These are phyloP conservation scores for Eudemis profundana DNA, from an alignment of 2,888 invertebrate genomes.

Conservation along the genomic window DNA sequence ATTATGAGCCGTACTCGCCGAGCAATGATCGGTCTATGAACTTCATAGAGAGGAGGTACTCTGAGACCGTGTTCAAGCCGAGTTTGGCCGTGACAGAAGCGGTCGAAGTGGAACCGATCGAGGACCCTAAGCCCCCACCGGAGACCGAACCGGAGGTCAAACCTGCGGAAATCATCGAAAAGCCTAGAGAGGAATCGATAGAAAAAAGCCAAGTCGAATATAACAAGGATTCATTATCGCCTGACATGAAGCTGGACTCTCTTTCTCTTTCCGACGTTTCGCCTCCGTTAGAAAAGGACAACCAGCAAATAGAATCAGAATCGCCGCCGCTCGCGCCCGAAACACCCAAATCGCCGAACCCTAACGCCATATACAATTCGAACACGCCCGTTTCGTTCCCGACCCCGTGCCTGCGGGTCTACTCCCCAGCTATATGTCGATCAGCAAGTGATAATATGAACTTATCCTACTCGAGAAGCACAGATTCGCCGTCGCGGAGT, in stretches of 20 bases:
- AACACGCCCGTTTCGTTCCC: slow-evolving; percentile 52
- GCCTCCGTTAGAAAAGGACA: slow-evolving; percentile 62
- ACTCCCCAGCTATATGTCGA: slow-evolving; percentile 77
- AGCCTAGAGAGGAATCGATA: slow-evolving; percentile 2
- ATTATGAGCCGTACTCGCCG: slow-evolving; percentile 71
- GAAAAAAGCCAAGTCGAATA: slow-evolving; percentile 47
- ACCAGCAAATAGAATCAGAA: slow-evolving; percentile 56
- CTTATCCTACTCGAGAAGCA: slow-evolving; percentile 60
- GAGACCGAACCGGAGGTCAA: slow-evolving; percentile 41
- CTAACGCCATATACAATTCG: slow-evolving; percentile 42
- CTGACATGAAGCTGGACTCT: slow-evolving; percentile 59
- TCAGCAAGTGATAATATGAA: slow-evolving; percentile 77
- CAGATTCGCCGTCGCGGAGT: slow-evolving; percentile 62
- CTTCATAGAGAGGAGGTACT: slow-evolving; percentile 82
- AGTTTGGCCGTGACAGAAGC: slow-evolving; percentile 47
- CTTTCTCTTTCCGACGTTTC: slow-evolving; percentile 69
- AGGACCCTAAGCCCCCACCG: too few species aligned
- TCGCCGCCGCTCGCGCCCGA: slow-evolving; percentile 69
- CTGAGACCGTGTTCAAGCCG: slow-evolving; percentile 71
- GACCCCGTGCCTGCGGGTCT: slow-evolving; percentile 62
- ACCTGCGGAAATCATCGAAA: slow-evolving; percentile 44
- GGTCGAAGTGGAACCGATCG: slow-evolving; percentile 16
- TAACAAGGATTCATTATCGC: slow-evolving; percentile 50
- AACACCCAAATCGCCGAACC: slow-evolving; percentile 54
- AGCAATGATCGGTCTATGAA: slow-evolving; percentile 82